phyloP scores from a whole-genome alignment of 2,888 invertebrate genomes.

The Xestia c-nigrum region DNA sequence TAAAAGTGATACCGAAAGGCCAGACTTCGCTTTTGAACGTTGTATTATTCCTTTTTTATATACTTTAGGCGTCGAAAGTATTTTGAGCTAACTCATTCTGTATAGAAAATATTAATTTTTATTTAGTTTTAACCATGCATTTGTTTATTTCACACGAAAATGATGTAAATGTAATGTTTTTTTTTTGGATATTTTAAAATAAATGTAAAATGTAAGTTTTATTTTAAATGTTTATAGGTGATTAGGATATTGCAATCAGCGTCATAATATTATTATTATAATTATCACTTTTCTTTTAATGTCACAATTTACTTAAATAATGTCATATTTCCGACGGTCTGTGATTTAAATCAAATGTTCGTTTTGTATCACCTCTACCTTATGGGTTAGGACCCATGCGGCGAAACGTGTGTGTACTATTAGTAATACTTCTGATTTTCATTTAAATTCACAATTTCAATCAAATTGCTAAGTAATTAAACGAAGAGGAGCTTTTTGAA shows the following conservation, averaged over 20 bases:
- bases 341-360: not conserved
- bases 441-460: not conserved
- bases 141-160: slow-evolving; percentile 68
- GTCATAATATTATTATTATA: slow-evolving; percentile 54
- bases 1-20: not conserved
- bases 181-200: slow-evolving; percentile 59
- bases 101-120: slow-evolving; percentile 64
- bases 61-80: slow-evolving; percentile 5
- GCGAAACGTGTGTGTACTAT: not conserved
- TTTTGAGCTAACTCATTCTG: slow-evolving; percentile 50
- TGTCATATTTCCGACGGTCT: slow-evolving; percentile 2
- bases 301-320: slow-evolving; percentile 52
- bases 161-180: slow-evolving; percentile 67
- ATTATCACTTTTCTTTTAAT: slow-evolving; percentile 21
- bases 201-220: slow-evolving; percentile 51
- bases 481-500: not conserved
- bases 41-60: not conserved
- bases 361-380: not conserved
- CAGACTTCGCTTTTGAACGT: not conserved
- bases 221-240: slow-evolving; percentile 53
- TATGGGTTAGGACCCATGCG: too few species aligned
- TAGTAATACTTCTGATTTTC: not conserved
- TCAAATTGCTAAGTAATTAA: not conserved
- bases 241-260: slow-evolving; percentile 59
- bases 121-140: slow-evolving; percentile 74